Evolutionary conservation across 64 coral and sea anemone species (phyloP), one percentile per base, ranked within the genome.

Genomic region (Exaiptasia diaphana): DNA sequence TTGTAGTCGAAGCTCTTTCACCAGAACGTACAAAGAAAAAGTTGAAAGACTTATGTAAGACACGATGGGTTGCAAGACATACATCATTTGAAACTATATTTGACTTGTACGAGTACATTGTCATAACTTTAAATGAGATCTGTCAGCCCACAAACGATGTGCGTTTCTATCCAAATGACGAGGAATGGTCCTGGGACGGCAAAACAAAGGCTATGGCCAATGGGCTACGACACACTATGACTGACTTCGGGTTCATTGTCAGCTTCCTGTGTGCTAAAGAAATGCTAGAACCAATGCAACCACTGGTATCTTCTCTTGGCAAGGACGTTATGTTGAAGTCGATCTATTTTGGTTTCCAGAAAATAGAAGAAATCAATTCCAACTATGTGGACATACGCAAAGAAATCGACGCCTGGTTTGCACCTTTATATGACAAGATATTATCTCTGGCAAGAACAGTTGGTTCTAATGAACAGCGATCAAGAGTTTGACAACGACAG

Each of bases 261-360:
- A 72, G 15, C 21, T 83, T 73, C 48, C 22, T 39, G 8, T 83
- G 50, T 55, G 81, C 81, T n/a, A 82, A 70, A 60, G 70, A 77
- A 36, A 73, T 84, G 45, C 81, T 84, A 44, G 81, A 86, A 45
- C 83, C 73, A n/a, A 50, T 86, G 83, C 24, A 49, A 48, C 71
- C 83, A 68, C 54, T 77, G 14, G 83, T 86, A 21, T 38, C 27
- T 22, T 12, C 73, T 34, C 73, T 86, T 28, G 81, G 81, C 18
- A 17, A 35, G 38, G 37, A 48, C 22, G 70, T 76, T 14, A 58
- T 50, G 43, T 71, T 38, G 71, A 74, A 23, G 41, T 29, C 29
- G n/a, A 53, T 86, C 21, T 86, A 68, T 35, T 53, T 86, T 67
- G 71, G 71, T 55, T 86, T 65, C 72, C 20, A 77, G 44, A 86